Percentiles rank a stretch among this genome's conserved stretches.
Evolutionary conservation across 2,888 invertebrate genomes (phyloP).

Genomic region (Operophtera brumata): DNA sequence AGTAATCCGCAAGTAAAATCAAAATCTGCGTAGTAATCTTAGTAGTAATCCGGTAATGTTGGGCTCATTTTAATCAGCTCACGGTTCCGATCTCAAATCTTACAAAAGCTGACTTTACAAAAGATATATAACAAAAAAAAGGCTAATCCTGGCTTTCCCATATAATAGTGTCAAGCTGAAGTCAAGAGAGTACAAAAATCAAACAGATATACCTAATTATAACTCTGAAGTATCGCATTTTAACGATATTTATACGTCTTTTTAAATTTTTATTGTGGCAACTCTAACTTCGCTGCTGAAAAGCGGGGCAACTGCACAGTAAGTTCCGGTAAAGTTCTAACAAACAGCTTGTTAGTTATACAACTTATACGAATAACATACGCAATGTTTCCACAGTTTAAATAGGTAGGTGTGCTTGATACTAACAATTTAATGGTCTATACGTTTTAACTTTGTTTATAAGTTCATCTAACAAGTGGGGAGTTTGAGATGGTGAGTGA

Average conservation of each 20-base stretch:
- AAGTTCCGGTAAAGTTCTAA: constrained; percentile 10
- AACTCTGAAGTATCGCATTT: neutral
- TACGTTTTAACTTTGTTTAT: constrained; percentile 12
- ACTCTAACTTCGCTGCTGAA: neutral
- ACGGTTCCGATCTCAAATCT: too few relatives aligned
- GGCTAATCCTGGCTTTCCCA: too few relatives aligned
- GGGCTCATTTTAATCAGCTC: too few relatives aligned
- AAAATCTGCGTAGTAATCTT: too few relatives aligned
- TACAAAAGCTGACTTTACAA: too few relatives aligned
- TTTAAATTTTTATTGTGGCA: neutral
- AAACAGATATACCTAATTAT: too few relatives aligned
- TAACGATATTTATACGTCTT: neutral
- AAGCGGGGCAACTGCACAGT: neutral
- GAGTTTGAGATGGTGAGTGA: constrained; percentile 7
- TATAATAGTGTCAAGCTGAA: too few relatives aligned
- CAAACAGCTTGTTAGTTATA: constrained; percentile 18
- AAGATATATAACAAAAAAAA: too few relatives aligned
- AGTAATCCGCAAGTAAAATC: too few relatives aligned
- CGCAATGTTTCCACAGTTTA: constrained; percentile 2
- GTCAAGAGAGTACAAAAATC: too few relatives aligned
- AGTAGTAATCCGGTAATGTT: too few relatives aligned
- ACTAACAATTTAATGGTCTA: constrained; percentile 15
- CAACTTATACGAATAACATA: constrained; percentile 14
- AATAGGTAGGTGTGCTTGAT: constrained; percentile 16
- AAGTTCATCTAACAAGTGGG: constrained; percentile 11